These are phyloP conservation scores for Micrasema minimum DNA, from an alignment of 1,140 invertebrate species.

Conservation along the genomic window DNA sequence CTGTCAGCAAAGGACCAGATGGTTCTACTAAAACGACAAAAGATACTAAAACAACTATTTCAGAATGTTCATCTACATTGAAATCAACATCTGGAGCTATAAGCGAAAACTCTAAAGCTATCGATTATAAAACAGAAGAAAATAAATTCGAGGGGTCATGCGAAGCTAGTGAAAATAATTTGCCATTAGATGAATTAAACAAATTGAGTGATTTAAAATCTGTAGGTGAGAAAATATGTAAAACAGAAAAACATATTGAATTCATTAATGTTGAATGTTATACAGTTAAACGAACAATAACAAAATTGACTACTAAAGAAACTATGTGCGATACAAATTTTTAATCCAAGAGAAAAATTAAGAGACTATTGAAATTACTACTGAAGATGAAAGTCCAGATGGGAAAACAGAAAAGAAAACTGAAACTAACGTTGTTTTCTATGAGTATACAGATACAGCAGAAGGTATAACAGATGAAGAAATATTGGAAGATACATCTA, in stretches of 20 bases:
- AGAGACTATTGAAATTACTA: slow-evolving; percentile 46
- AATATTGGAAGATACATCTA: slow-evolving; percentile 60
- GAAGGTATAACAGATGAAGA: slow-evolving; percentile 39
- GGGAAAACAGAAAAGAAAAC: slow-evolving; percentile 42
- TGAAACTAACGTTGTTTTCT: slow-evolving; percentile 45
- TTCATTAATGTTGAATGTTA: slow-evolving; percentile 43
- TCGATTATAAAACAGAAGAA: slow-evolving; percentile 53
- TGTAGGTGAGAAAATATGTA: slow-evolving; percentile 41
- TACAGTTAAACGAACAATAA: slow-evolving; percentile 47
- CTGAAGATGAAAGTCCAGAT: slow-evolving; percentile 50
- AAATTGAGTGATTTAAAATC: slow-evolving; percentile 42
- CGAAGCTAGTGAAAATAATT: slow-evolving; percentile 4
- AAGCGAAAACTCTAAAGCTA: slow-evolving; percentile 34
- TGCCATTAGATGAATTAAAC: slow-evolving; percentile 19
- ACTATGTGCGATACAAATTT: slow-evolving; percentile 44
- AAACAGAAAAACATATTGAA: slow-evolving; percentile 48
- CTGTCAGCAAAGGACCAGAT: slow-evolving; percentile 64
- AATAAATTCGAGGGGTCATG: neutral
- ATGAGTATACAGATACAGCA: slow-evolving; percentile 37
- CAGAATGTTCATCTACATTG: slow-evolving; percentile 65
- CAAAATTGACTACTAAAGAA: slow-evolving; percentile 44
- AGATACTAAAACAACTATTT: slow-evolving; percentile 65
- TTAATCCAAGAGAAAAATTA: slow-evolving; percentile 43
- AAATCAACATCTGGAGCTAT: slow-evolving; percentile 59
- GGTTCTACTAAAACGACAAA: slow-evolving; percentile 63